Conservation (phyloP, 2,888 invertebrate genomes). For the Melitaea athalia region DNA sequence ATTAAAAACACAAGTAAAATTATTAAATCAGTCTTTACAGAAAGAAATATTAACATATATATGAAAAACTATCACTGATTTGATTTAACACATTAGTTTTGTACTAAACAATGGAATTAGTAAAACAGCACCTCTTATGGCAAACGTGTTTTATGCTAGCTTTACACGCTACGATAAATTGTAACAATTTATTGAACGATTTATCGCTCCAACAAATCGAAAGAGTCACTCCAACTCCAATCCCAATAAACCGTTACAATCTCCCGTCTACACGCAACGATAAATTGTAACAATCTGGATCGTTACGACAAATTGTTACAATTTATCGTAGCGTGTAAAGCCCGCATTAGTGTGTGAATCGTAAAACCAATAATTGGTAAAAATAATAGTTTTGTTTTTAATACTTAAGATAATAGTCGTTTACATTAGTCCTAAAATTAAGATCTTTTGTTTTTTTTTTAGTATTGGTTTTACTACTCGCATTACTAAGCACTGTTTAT, state of each 20-base stretch:
- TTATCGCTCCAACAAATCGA: too few relatives aligned
- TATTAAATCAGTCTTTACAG: conserved; percentile 69
- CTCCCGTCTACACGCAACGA: too few relatives aligned
- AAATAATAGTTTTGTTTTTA: background rate
- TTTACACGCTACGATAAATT: too few relatives aligned
- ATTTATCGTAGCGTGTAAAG: too few relatives aligned
- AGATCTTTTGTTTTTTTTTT: background rate
- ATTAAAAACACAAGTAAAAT: conserved; percentile 54
- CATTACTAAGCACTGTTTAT: conserved; percentile 26
- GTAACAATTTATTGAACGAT: too few relatives aligned
- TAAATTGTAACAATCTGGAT: too few relatives aligned
- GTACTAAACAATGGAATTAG: conserved; percentile 64
- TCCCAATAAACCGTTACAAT: too few relatives aligned
- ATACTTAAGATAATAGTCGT: background rate
- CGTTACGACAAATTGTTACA: too few relatives aligned
- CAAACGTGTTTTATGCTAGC: conserved; percentile 28
- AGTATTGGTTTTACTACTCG: conserved; percentile 18
- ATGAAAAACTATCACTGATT: conserved; percentile 42
- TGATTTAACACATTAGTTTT: conserved; percentile 49
- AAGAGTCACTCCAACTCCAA: too few relatives aligned
- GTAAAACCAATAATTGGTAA: conserved; percentile 30
- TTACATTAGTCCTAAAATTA: background rate
- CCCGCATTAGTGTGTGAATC: conserved; percentile 14
- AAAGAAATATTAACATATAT: conserved; percentile 43
- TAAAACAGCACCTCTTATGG: conserved; percentile 62